Base-by-base conservation (phyloP, 2,113 vertebrate genomes). In the Indri indri region DNA sequence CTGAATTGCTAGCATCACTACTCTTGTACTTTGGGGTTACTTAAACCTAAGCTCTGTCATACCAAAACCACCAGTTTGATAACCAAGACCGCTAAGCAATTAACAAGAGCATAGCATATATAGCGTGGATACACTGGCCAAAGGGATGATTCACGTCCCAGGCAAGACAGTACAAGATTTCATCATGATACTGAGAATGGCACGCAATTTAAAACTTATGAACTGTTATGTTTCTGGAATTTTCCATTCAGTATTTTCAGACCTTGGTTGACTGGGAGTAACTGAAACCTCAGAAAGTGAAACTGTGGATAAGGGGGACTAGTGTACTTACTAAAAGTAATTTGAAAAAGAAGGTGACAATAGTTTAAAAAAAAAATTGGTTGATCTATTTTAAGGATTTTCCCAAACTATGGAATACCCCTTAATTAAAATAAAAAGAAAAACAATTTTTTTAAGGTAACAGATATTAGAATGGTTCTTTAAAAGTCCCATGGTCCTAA, bases 371-470 rank as follows among this genome's bases (percentile, higher is more conserved):
- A 34, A 73, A 86, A 73, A 63, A 61, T 20, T 73, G 57, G 34
- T 25, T 87, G 57, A 77, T 11, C 79, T 52, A 76, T 68, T 95
- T 90, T 76, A 93, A 86, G 30, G 61, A 71, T 88, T 93, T 85
- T 71, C 25, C 50, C 23, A 23, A 93, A 85, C 34, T 52, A 20
- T 63, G 71, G 81, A 37, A 87, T 8, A 93, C 27, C 16, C 32
- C 59, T 90, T 47, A 70, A 70, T 5, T 34, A 17, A 74, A 74
- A 73, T 18, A 68, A 18, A 68, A 66, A 34, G 16, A 17, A 30
- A 66, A 66, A 68, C 18, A n/a, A 14, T 11, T 14, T 65, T 68
- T 68, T 68, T 68, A n/a, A 68, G 34, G 34, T 65, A 68, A 68
- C 14, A 68, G 34, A n/a, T 68, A 68, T 34, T n/a, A 68, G 65